Conservation (phyloP, 2,888 invertebrate species). For the Aethes cnicana region DNA sequence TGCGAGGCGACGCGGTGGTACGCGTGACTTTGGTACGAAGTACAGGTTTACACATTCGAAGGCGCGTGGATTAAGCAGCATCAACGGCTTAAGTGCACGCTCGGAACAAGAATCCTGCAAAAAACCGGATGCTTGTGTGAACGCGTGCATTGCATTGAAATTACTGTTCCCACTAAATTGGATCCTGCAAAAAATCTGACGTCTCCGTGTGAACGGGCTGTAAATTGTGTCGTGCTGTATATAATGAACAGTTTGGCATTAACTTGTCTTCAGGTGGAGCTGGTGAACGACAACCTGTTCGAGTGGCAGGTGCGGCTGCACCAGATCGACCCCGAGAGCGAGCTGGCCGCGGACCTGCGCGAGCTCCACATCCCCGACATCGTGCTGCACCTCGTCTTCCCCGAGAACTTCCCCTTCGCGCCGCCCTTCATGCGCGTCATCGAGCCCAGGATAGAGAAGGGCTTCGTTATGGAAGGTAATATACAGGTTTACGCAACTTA, state of each 20-base stretch:
- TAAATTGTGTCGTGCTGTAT: no score
- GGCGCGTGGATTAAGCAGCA: no score
- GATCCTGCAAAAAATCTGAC: no score
- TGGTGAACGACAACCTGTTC: constrained; percentile 92
- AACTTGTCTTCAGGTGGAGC: constrained; percentile 84
- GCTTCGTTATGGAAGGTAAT: constrained; percentile 92
- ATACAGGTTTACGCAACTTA: not conserved
- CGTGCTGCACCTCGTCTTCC: constrained; percentile 90
- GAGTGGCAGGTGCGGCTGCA: constrained; percentile 93
- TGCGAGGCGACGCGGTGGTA: no score
- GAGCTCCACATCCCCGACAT: constrained; percentile 89
- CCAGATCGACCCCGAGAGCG: constrained; percentile 92
- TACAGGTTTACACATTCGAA: no score
- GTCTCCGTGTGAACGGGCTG: no score
- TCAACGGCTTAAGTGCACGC: no score
- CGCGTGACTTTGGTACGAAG: no score
- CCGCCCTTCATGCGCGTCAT: constrained; percentile 93
- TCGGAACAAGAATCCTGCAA: no score
- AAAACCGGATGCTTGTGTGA: no score
- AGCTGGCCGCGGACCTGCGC: constrained; percentile 90
- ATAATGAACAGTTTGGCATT: constrained; percentile 10
- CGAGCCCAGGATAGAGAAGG: constrained; percentile 90
- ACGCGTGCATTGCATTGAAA: no score
- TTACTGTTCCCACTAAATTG: no score
- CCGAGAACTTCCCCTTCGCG: constrained; percentile 94